Conservation (phyloP, 2,113 vertebrate genomes). For the Aptenodytes patagonicus region DNA sequence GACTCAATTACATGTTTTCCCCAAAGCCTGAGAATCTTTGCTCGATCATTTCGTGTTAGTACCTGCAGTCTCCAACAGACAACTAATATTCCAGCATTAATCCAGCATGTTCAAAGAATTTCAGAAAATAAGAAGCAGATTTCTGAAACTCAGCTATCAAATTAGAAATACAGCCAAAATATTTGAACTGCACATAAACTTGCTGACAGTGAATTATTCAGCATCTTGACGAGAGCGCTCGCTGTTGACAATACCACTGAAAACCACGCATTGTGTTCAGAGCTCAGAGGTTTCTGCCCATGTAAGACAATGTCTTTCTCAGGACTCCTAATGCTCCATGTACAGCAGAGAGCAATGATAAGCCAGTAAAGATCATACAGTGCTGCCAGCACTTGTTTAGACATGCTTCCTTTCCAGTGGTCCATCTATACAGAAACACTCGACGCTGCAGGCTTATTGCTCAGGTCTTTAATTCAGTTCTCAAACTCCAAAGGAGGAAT, state of each 20-base stretch:
- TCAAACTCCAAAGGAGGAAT: neutral
- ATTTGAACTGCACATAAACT: neutral
- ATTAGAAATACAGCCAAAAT: neutral
- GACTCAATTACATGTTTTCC: neutral
- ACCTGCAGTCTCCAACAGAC: neutral
- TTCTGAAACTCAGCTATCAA: neutral
- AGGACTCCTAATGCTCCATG: neutral
- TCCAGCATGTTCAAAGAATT: neutral
- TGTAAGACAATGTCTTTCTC: neutral
- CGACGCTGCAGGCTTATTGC: fast-evolving
- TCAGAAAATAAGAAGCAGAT: neutral
- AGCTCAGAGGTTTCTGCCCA: conserved; percentile 8
- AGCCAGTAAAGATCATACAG: neutral
- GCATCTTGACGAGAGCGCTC: neutral
- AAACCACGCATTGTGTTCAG: neutral
- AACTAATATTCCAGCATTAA: neutral
- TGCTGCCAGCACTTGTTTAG: neutral
- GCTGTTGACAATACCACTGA: neutral
- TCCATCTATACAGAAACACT: neutral
- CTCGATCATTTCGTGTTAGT: neutral
- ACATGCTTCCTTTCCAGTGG: neutral
- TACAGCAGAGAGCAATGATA: neutral
- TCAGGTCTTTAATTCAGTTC: neutral
- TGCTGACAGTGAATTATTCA: conserved; percentile 4
- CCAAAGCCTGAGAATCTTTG: neutral